phyloP scores from a whole-genome alignment of 2,797 vertebrate species.

The Pagetopsis macropterus region DNA sequence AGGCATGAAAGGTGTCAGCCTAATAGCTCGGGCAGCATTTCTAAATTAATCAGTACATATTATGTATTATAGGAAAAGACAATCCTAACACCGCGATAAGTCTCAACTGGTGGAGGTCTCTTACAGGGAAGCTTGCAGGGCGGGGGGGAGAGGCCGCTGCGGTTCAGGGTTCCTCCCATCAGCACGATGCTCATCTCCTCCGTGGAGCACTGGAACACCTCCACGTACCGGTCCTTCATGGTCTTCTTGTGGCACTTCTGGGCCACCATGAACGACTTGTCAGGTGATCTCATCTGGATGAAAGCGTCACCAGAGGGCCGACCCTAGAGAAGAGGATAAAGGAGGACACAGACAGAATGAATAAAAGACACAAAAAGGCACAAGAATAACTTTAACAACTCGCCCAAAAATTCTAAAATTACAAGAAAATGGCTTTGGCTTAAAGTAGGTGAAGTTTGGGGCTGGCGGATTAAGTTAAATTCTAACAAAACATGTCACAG shows the following conservation, averaged over 20 bases:
- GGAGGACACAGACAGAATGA: not conserved
- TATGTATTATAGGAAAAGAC: not conserved
- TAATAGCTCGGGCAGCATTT: not conserved
- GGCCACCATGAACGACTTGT: constrained; percentile 91
- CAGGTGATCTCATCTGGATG: constrained; percentile 96
- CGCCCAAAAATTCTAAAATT: no score
- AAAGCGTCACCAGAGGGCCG: constrained; percentile 96
- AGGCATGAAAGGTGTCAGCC: not conserved
- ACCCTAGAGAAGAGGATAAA: constrained; percentile 79
- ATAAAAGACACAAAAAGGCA: not conserved
- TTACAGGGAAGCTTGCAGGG: constrained; percentile 98
- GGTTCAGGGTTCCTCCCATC: constrained; percentile 96
- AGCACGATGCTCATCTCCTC: constrained; percentile 99
- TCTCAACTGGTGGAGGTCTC: constrained; percentile 50
- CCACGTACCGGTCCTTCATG: constrained; percentile 98
- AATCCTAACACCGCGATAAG: not conserved
- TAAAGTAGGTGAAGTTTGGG: not conserved
- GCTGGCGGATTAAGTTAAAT: no score
- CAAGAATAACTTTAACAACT: no score
- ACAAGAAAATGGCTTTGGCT: not conserved
- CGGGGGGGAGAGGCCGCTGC: constrained; percentile 95
- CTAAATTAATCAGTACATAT: not conserved
- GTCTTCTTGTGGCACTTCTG: constrained; percentile 98
- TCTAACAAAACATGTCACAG: no score
- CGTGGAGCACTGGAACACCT: constrained; percentile 97